Conservation (phyloP, 2,888 invertebrate species). For the Xiphydria camelus region DNA sequence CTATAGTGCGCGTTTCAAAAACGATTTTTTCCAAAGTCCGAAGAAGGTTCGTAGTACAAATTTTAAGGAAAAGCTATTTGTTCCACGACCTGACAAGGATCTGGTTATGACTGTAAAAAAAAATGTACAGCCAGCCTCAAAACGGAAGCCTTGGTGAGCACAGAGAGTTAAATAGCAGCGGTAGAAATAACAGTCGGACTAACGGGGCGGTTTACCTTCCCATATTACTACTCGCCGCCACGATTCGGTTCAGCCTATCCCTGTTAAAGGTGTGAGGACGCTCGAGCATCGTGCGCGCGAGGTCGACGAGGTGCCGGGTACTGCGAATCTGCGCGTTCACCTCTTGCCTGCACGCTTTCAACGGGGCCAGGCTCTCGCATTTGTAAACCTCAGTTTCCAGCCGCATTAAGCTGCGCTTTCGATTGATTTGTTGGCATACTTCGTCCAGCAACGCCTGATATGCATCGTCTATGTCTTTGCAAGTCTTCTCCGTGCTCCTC, state of each 20-base stretch:
- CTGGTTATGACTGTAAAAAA: no score
- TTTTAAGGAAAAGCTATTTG: no score
- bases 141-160: no score
- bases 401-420: conserved; percentile 31
- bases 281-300: conserved; percentile 34
- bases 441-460: conserved; percentile 33
- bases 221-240: conserved; percentile 37
- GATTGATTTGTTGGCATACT: conserved; percentile 31
- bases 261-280: conserved; percentile 47
- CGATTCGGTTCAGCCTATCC: conserved; percentile 41
- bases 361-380: conserved; percentile 51
- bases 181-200: neutral
- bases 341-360: conserved; percentile 52
- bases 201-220: conserved; percentile 47
- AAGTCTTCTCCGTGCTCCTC: conserved; percentile 26
- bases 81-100: no score
- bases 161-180: neutral
- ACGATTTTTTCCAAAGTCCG: no score
- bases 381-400: conserved; percentile 36
- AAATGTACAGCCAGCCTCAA: no score
- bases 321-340: conserved; percentile 48
- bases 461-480: conserved; percentile 32
- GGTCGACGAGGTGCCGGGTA: conserved; percentile 23
- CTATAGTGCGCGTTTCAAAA: no score
- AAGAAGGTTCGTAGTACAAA: no score